phyloP scores from a whole-genome alignment of 2,797 vertebrate species.

The Gorsachius magnificus region DNA sequence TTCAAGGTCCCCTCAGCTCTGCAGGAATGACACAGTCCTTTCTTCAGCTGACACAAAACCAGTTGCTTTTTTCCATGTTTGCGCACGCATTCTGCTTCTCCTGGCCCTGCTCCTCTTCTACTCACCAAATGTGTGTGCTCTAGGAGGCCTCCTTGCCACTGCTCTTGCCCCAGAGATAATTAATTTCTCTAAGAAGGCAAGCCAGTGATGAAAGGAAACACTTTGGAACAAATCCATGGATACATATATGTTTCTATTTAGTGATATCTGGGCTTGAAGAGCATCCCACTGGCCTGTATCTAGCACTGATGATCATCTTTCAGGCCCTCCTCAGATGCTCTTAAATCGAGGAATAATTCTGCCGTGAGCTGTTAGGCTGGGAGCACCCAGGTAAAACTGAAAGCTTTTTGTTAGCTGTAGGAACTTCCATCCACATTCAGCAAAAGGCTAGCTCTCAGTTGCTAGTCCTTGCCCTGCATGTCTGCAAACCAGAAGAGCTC shows the following conservation, averaged over 20 bases:
- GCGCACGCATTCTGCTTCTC: accelerated
- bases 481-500: background rate
- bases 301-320: background rate
- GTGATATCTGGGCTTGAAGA: background rate
- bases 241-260: background rate
- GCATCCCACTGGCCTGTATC: background rate
- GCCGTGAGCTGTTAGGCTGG: background rate
- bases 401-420: background rate
- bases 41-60: background rate
- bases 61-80: background rate
- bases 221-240: background rate
- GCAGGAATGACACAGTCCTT: background rate
- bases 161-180: background rate
- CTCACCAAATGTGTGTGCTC: background rate
- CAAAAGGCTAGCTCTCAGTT: background rate
- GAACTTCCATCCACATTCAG: background rate
- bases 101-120: background rate
- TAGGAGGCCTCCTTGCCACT: background rate
- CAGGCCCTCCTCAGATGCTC: background rate
- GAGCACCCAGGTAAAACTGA: background rate
- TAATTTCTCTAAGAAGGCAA: background rate
- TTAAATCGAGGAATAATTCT: background rate
- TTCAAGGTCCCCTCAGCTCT: background rate
- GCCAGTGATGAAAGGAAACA: background rate
- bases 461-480: background rate